Evolutionary conservation across 2,113 vertebrate genomes (phyloP).

Genomic region (Trinectes maculatus): DNA sequence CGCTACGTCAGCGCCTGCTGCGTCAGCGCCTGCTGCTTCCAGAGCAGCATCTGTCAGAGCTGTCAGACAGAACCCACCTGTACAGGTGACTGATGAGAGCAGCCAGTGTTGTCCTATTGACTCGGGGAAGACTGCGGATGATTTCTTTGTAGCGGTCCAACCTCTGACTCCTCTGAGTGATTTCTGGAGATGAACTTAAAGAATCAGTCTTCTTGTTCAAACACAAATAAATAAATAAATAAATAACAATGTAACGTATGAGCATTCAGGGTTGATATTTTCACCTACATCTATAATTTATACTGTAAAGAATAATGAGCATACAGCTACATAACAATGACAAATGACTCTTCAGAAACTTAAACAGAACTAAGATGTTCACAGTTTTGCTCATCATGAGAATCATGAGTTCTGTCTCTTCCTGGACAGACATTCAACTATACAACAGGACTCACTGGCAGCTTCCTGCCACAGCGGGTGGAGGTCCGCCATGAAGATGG

Average conservation of each 20-base stretch:
- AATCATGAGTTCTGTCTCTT: too few relatives aligned
- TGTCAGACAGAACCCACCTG: conserved; percentile 79
- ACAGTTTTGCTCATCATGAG: too few relatives aligned
- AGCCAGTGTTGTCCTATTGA: conserved; percentile 91
- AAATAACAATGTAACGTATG: too few relatives aligned
- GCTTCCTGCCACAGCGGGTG: conserved; percentile 93
- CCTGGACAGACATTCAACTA: neutral
- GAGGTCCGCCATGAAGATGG: conserved; percentile 90
- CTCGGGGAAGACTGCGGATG: conserved; percentile 88
- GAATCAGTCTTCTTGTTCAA: too few relatives aligned
- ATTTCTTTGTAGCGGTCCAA: conserved; percentile 94
- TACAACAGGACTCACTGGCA: conserved; percentile 83
- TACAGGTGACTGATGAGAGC: conserved; percentile 94
- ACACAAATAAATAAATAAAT: too few relatives aligned
- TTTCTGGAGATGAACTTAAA: conserved; percentile 79
- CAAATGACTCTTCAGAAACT: too few relatives aligned
- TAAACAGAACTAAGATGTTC: too few relatives aligned
- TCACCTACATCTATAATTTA: too few relatives aligned
- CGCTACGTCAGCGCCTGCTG: neutral
- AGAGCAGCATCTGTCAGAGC: too few relatives aligned
- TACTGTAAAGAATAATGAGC: too few relatives aligned
- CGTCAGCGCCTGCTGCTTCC: too few relatives aligned
- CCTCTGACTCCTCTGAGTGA: conserved; percentile 83
- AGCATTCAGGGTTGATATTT: neutral
- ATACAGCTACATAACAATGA: too few relatives aligned